Evolutionary conservation across 2,888 invertebrate genomes (phyloP).

Genomic region (Drosophila neoperkinsi): DNA sequence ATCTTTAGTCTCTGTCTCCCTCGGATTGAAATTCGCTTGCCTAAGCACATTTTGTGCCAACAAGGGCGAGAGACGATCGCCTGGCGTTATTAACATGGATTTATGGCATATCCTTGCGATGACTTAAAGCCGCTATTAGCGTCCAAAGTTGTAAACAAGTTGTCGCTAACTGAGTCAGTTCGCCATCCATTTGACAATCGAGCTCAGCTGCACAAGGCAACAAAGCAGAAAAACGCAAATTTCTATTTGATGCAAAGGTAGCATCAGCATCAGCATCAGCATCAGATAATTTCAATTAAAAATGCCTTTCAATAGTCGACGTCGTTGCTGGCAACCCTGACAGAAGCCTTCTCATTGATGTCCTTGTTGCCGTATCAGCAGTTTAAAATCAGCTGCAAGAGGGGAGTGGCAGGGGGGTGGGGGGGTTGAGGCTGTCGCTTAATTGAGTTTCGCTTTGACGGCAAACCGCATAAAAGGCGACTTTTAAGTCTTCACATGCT

Average conservation of each 20-base stretch:
- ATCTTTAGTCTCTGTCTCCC: slow-evolving; percentile 16
- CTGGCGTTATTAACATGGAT: slow-evolving; percentile 76
- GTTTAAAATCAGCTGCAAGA: slow-evolving; percentile 64
- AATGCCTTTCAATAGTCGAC: slow-evolving; percentile 69
- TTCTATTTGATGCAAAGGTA: slow-evolving; percentile 53
- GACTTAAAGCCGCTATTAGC: slow-evolving; percentile 75
- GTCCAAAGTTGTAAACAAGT: slow-evolving; percentile 70
- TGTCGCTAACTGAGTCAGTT: slow-evolving; percentile 16
- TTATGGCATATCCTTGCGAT: slow-evolving; percentile 73
- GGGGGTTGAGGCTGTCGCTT: slow-evolving; percentile 57
- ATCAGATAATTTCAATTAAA: slow-evolving; percentile 80
- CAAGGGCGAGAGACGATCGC: slow-evolving; percentile 15
- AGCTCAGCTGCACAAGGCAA: slow-evolving; percentile 44
- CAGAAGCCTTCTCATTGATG: slow-evolving; percentile 5
- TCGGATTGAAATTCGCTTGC: slow-evolving; percentile 30
- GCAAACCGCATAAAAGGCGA: slow-evolving; percentile 78
- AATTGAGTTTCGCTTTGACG: slow-evolving; percentile 80
- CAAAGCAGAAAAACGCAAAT: slow-evolving; percentile 71
- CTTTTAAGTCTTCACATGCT: slow-evolving; percentile 78
- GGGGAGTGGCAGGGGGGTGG: neutral
- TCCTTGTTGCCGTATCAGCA: slow-evolving; percentile 70
- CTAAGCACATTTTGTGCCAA: slow-evolving; percentile 51
- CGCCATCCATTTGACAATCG: slow-evolving; percentile 25
- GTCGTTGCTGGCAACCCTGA: slow-evolving; percentile 52
- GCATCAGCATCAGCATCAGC: slow-evolving; percentile 16